A percentile compares a stretch with the other conserved stretches of the same genome.
These are phyloP conservation scores for Nasua narica DNA, from an alignment of 2,797 vertebrate species.

Conservation along the genomic window DNA sequence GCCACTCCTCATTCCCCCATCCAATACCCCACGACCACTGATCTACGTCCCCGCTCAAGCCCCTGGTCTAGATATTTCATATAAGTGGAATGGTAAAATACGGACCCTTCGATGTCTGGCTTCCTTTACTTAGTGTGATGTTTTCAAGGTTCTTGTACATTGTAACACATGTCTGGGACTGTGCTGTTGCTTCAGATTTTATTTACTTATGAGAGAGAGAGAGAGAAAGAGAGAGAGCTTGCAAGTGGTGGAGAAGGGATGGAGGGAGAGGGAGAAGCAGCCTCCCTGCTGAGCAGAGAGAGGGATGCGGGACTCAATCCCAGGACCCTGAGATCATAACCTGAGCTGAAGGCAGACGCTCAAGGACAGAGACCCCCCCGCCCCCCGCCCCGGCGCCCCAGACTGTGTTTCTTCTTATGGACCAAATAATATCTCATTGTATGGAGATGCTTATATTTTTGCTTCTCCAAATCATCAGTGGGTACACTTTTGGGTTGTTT, in stretches of 20 bases:
- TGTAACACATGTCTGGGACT: neutral
- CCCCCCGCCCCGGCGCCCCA: neutral
- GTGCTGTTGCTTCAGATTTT: neutral
- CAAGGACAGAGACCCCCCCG: neutral
- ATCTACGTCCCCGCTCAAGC: neutral
- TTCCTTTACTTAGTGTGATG: neutral
- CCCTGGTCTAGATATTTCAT: neutral
- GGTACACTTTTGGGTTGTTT: neutral
- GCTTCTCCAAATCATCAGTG: neutral
- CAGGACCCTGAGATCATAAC: neutral
- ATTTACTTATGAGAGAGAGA: neutral
- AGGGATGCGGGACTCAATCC: fast-evolving
- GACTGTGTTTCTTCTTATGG: neutral
- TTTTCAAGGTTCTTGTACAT: neutral
- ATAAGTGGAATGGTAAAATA: neutral
- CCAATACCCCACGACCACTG: too few species aligned
- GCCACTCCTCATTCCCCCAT: neutral
- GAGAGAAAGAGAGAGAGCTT: neutral
- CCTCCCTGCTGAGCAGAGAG: neutral
- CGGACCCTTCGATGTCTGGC: neutral
- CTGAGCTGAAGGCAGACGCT: neutral
- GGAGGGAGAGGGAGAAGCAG: neutral
- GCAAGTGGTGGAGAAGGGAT: neutral
- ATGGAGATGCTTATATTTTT: neutral
- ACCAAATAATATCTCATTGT: neutral